Evolutionary conservation across 1,140 invertebrate species (phyloP), one percentile per base, ranked within the genome.

Genomic region (Nylanderia fulva): DNA sequence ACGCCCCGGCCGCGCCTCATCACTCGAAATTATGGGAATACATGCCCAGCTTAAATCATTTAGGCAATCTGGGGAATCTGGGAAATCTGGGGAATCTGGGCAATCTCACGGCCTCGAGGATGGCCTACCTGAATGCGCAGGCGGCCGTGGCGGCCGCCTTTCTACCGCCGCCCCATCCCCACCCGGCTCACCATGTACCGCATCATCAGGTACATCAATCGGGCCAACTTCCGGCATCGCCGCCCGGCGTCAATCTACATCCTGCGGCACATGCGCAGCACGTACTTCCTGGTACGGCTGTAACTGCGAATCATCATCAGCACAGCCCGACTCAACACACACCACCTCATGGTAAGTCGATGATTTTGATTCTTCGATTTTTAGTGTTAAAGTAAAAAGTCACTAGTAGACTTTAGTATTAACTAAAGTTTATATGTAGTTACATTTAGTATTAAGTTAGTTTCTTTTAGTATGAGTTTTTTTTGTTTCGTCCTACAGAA

Each of bases 71-170:
- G 64, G 94, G 92, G 7, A 92, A 93, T 86, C 86, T 93, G 42
- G 93, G 93, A 39, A 94, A 94, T 66, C 86, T 94, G 24, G 93
- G 93, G 11, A 94, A 94, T 66, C 87, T 94, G 29, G 93, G 93
- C 79, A 95, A 95, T 75, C 93, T 96, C 86, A 96, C 96, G 63
- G 97, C 97, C 58, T 97, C 96, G 83, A 95, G 97, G 85, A 97
- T 98, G 95, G 97, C 97, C n/a, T 98, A 98, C 90, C 97, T 98
- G 91, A 98, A 98, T 94, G 97, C 97, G 42, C 97, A 98, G 93
- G 97, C 97, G 27, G 97, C 97, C 11, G 97, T 98, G n/a, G 97
- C 97, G 0, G 97, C 97, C 7, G 97, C 97, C 63, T 98, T 98
- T 95, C 95, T 98, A 85, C 97, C 97, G 24, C 96, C 96, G 85